Evolutionary conservation across 2,888 invertebrate species (phyloP).

Genomic region (Dyspetes luteomarginatus): DNA sequence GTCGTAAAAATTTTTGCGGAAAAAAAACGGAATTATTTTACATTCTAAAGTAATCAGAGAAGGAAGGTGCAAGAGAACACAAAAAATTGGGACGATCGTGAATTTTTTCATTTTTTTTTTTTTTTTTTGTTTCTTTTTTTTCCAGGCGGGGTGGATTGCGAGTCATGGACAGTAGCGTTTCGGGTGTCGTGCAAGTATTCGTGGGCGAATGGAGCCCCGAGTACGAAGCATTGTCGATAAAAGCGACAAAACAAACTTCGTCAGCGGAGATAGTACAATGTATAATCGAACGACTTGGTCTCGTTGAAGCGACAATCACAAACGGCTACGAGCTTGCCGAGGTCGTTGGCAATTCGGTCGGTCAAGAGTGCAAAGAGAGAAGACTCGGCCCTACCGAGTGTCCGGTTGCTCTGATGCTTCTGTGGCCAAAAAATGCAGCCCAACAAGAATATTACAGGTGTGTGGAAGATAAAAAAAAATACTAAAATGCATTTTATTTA

Average conservation of each 20-base stretch:
- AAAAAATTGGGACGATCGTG: conserved; percentile 52
- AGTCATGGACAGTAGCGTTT: conserved; percentile 81
- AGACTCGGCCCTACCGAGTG: conserved; percentile 92
- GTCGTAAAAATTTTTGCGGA: neutral
- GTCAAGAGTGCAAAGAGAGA: conserved; percentile 96
- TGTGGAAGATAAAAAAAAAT: conserved; percentile 82
- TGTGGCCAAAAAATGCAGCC: conserved; percentile 89
- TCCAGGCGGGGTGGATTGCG: conserved; percentile 69
- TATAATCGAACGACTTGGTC: conserved; percentile 90
- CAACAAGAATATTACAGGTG: conserved; percentile 84
- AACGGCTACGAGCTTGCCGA: conserved; percentile 93
- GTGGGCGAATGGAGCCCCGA: conserved; percentile 94
- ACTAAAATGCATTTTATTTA: too few species aligned
- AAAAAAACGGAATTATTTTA: too few species aligned
- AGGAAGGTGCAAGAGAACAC: neutral
- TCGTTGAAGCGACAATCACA: conserved; percentile 84
- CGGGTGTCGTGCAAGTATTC: conserved; percentile 89
- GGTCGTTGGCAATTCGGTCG: conserved; percentile 93
- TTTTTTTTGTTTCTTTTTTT: conserved; percentile 14
- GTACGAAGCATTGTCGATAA: conserved; percentile 95
- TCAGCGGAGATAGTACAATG: conserved; percentile 96
- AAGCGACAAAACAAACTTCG: conserved; percentile 96
- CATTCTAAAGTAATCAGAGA: too few species aligned
- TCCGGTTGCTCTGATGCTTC: conserved; percentile 92
- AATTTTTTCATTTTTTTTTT: conserved; percentile 9